These are phyloP conservation scores for Palythoa grandiflora DNA, from an alignment of 92 coral and sea anemone species.

Conservation along the genomic window DNA sequence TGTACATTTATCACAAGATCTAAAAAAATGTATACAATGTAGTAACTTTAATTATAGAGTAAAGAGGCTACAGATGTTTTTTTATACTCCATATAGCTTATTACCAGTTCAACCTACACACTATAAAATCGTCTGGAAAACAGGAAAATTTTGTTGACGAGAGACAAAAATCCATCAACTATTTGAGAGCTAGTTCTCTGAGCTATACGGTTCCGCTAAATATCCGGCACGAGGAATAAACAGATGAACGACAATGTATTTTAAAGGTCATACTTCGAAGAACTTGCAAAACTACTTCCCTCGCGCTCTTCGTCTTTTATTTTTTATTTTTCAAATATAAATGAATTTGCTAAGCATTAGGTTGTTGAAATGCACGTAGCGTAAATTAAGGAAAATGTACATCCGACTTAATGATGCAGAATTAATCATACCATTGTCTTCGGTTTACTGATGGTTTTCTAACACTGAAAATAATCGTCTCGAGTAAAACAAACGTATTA, in stretches of 20 bases:
- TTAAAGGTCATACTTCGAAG: neutral
- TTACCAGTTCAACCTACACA: neutral
- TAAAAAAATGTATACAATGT: neutral
- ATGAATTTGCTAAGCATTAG: too few species aligned
- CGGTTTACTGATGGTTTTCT: too few species aligned
- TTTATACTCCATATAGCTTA: neutral
- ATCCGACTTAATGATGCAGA: neutral
- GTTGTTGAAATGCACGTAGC: neutral
- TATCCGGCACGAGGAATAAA: too few species aligned
- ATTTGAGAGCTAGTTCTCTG: too few species aligned
- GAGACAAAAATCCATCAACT: neutral
- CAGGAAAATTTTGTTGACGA: neutral
- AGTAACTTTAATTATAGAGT: neutral
- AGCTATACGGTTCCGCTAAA: too few species aligned
- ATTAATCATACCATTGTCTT: too few species aligned
- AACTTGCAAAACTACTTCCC: neutral
- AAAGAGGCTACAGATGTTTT: neutral
- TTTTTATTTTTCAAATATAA: too few species aligned
- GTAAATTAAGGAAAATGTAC: neutral
- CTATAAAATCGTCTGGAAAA: neutral
- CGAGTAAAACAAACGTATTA: too few species aligned
- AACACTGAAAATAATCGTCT: too few species aligned
- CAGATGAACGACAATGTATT: too few species aligned
- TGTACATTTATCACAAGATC: neutral
- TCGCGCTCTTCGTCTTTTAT: neutral